Percentiles rank a stretch among this genome's conserved stretches.
These are phyloP conservation scores for Anastrepha ludens DNA, from an alignment of 1,140 invertebrate species.

Conservation along the genomic window DNA sequence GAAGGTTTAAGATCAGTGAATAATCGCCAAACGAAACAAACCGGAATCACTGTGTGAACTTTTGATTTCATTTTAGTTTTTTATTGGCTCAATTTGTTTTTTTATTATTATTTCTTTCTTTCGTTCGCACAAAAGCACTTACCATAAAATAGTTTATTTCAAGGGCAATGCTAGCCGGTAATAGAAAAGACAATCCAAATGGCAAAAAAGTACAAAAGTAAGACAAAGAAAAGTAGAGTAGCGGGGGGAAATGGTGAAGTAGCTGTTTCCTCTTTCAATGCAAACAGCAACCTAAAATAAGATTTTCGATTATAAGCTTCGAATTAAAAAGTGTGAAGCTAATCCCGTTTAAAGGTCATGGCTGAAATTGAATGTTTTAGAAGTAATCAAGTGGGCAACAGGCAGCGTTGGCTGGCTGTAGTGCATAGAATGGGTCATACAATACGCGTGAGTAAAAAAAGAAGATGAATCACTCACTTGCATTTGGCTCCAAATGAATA, in stretches of 20 bases:
- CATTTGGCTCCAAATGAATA: neutral
- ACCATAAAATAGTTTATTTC: neutral
- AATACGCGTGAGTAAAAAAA: neutral
- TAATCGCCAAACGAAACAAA: neutral
- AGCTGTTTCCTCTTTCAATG: neutral
- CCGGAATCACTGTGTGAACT: slow-evolving; percentile 33
- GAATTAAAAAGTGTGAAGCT: neutral
- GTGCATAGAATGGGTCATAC: too few species aligned
- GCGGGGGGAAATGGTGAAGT: neutral
- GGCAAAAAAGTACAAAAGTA: neutral
- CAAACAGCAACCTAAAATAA: neutral
- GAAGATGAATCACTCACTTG: neutral
- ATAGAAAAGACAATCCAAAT: neutral
- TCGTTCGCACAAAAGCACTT: neutral
- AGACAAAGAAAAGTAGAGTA: neutral
- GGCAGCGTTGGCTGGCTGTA: too few species aligned
- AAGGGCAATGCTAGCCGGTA: slow-evolving; percentile 12
- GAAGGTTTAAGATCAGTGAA: neutral
- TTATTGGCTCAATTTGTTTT: neutral
- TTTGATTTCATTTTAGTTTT: slow-evolving; percentile 32
- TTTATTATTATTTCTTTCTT: neutral
- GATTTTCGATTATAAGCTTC: neutral
- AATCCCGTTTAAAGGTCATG: neutral
- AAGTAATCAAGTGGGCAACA: too few species aligned
- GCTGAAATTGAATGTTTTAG: neutral